Conservation (phyloP, 2,797 vertebrate species). For the Loris lydekkerianus region DNA sequence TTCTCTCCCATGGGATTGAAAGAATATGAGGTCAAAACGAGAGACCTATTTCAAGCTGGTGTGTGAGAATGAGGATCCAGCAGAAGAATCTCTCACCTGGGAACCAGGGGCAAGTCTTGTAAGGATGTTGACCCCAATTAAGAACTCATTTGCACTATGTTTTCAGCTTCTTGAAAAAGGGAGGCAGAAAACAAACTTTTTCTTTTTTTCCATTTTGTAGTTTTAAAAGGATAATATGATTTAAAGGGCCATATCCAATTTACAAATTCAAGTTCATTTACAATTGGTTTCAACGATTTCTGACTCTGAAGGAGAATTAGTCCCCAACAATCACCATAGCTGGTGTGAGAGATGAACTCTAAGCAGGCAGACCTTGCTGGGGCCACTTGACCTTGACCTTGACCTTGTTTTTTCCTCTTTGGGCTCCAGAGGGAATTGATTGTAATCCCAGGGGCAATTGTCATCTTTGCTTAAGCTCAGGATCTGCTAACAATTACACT, state of each 20-base stretch:
- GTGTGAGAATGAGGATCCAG: neutral
- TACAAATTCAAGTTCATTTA: conserved; percentile 24
- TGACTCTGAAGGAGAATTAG: conserved; percentile 28
- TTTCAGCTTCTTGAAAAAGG: conserved; percentile 51
- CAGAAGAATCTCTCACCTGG: neutral
- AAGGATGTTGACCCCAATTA: neutral
- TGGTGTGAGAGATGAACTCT: conserved; percentile 8
- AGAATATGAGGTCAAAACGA: conserved; percentile 63
- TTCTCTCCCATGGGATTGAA: conserved; percentile 27
- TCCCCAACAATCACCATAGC: neutral
- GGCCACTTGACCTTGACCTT: conserved; percentile 12
- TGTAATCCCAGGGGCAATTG: conserved; percentile 10
- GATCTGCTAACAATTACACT: conserved; percentile 49
- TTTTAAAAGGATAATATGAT: conserved; percentile 54
- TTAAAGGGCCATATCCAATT: conserved; percentile 30
- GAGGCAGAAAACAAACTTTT: conserved; percentile 60
- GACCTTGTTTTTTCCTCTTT: conserved; percentile 13
- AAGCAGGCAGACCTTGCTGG: neutral
- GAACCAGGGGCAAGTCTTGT: neutral
- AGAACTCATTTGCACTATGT: neutral
- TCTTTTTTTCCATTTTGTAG: conserved; percentile 1
- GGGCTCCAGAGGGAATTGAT: neutral
- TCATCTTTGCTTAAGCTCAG: conserved; percentile 19
- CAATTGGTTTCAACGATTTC: neutral
- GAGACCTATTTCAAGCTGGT: neutral